Evolutionary conservation across 2,113 vertebrate genomes (phyloP).

Genomic region (Myocastor coypus): DNA sequence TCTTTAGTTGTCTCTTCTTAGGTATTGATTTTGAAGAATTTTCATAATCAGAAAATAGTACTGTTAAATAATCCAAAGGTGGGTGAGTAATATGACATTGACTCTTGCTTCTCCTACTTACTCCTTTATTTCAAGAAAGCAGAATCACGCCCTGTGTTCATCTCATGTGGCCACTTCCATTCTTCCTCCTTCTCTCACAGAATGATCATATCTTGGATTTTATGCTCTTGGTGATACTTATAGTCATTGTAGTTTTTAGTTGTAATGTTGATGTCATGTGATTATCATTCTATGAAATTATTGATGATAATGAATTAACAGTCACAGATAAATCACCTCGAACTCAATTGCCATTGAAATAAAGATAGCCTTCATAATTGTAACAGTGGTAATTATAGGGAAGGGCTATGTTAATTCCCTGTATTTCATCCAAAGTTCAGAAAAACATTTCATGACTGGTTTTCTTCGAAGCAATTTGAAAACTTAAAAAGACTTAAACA

Average conservation of each 20-base stretch:
- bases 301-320: background rate
- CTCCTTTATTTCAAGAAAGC: background rate
- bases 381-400: background rate
- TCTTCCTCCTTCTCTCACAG: background rate
- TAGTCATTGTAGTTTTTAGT: background rate
- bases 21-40: background rate
- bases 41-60: background rate
- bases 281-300: background rate
- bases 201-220: background rate
- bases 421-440: background rate
- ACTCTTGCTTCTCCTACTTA: background rate
- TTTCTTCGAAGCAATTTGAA: background rate
- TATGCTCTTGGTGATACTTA: background rate
- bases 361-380: background rate
- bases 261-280: background rate
- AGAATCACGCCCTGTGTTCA: background rate
- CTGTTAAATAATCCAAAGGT: background rate
- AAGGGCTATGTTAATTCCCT: background rate
- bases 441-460: background rate
- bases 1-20: background rate
- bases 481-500: background rate
- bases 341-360: background rate
- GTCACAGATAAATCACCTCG: background rate
- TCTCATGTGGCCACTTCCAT: fast-evolving
- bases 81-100: background rate